Base-by-base conservation (phyloP, 2,797 vertebrate genomes). In the Cryptoprocta ferox region DNA sequence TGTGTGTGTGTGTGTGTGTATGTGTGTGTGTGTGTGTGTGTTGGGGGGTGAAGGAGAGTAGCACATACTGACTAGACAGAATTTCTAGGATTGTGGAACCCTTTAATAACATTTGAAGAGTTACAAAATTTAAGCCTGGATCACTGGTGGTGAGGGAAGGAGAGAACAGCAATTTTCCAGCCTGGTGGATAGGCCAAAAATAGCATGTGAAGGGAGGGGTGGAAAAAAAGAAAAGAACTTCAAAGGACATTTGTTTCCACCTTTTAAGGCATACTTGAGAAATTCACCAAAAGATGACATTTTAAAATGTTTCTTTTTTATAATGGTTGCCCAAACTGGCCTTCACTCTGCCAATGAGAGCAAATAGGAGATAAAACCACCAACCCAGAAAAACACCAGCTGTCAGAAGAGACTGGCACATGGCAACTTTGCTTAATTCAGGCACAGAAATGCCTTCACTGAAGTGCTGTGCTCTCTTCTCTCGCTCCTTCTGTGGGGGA, bases 381-480 rank as follows among this genome's bases (percentile, higher is more conserved):
- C 81, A 96, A 95, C 78, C 97, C 97, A 95, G 96, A 97, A 95
- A 97, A 97, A 96, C 53, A 92, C 96, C 98, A 98, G 88, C 97
- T 98, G 96, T 97, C 97, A 82, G 75, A 76, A 97, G 68, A 90
- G 81, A 89, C 65, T 28, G 90, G 91, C 87, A 86, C 90, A 42
- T 45, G 93, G 92, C 95, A 76, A 50, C 93, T 65, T 56, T 28
- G 1, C 63, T 68, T 83, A 71, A 95, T 16, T 63, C 86, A 85
- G 37, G 70, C 81, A 19, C 48, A 84, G 79, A 95, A 75, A 96
- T 15, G 75, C 86, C 83, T 70, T 79, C 71, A 19, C 79, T n/a
- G 32, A 87, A 85, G 39, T 30, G 5, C 66, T 6, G 0, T 0
- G 6, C 80, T 70, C 82, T 56, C 39, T 16, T 32, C 68, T 39